phyloP scores from a whole-genome alignment of 2,797 vertebrate species.

The Acanthurus tractus region DNA sequence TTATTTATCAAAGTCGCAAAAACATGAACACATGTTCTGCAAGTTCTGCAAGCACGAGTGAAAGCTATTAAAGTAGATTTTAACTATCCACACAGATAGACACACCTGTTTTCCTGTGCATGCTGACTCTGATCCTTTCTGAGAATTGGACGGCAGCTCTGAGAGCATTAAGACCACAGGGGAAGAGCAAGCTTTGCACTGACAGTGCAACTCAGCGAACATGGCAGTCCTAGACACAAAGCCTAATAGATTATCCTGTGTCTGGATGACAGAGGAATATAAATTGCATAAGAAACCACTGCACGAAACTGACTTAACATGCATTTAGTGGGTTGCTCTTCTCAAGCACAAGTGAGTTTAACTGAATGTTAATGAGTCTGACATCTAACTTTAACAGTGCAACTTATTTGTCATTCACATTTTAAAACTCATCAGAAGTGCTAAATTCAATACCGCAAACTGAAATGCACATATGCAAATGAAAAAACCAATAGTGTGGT shows the following conservation, averaged over 20 bases:
- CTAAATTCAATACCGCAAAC: slow-evolving; percentile 9
- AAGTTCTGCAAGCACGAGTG: slow-evolving; percentile 12
- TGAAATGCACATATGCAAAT: slow-evolving; percentile 8
- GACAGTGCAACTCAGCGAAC: slow-evolving; percentile 66
- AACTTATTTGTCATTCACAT: not conserved
- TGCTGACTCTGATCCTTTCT: slow-evolving; percentile 79
- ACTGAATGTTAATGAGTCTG: not conserved
- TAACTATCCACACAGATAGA: slow-evolving; percentile 30
- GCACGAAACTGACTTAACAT: slow-evolving; percentile 21
- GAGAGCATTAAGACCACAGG: slow-evolving; percentile 77
- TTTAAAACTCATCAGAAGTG: slow-evolving; percentile 13
- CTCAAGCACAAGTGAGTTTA: not conserved
- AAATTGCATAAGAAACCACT: slow-evolving; percentile 51
- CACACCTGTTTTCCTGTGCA: slow-evolving; percentile 80
- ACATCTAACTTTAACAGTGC: not conserved
- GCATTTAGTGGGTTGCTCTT: slow-evolving; percentile 7
- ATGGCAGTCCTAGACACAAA: slow-evolving; percentile 69
- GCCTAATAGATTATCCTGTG: slow-evolving; percentile 64
- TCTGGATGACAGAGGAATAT: slow-evolving; percentile 65
- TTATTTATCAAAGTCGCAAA: slow-evolving; percentile 8
- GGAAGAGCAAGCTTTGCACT: slow-evolving; percentile 59
- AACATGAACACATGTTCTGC: slow-evolving; percentile 2
- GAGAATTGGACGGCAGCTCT: slow-evolving; percentile 78
- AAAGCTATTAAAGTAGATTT: slow-evolving; percentile 34
- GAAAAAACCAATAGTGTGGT: slow-evolving; percentile 38